A percentile compares a stretch with the other conserved stretches of the same genome.
phyloP scores from a whole-genome alignment of 2,888 invertebrate genomes.

The Dinocampus coccinellae region DNA sequence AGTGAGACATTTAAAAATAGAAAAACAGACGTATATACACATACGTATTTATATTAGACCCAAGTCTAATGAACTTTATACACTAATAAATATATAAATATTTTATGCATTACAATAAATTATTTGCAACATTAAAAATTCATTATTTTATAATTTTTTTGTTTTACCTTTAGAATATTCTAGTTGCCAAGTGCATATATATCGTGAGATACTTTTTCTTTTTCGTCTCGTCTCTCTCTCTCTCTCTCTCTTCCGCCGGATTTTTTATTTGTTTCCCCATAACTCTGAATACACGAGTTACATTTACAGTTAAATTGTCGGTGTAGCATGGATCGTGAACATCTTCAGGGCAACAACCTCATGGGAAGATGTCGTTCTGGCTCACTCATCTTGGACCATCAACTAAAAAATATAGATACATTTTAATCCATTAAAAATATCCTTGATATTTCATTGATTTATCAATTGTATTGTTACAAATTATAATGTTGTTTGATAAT shows the following conservation, averaged over 20 bases:
- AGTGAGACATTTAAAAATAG: slow-evolving; percentile 31
- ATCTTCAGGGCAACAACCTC: slow-evolving; percentile 27
- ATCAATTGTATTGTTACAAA: no score
- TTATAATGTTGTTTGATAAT: no score
- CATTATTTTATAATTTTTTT: not conserved
- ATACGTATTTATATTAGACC: no score
- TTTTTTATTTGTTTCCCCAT: slow-evolving; percentile 4
- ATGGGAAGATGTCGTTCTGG: not conserved
- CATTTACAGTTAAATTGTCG: slow-evolving; percentile 23
- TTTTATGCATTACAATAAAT: no score
- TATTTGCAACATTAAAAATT: no score
- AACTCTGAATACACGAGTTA: slow-evolving; percentile 9
- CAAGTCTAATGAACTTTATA: slow-evolving; percentile 31
- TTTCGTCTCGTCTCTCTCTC: no score
- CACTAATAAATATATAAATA: not conserved
- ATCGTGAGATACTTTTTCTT: not conserved
- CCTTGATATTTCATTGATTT: no score
- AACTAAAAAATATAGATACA: no score
- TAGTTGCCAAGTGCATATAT: not conserved
- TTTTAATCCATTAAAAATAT: no score
- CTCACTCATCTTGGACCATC: not conserved
- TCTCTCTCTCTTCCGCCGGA: no score
- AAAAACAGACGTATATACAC: slow-evolving; percentile 13
- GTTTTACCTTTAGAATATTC: not conserved
- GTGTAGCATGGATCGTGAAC: slow-evolving; percentile 14